A percentile compares a stretch with the other conserved stretches of the same genome.
Evolutionary conservation across 2,888 invertebrate species (phyloP).

Genomic region (Drosophila hamatofila): DNA sequence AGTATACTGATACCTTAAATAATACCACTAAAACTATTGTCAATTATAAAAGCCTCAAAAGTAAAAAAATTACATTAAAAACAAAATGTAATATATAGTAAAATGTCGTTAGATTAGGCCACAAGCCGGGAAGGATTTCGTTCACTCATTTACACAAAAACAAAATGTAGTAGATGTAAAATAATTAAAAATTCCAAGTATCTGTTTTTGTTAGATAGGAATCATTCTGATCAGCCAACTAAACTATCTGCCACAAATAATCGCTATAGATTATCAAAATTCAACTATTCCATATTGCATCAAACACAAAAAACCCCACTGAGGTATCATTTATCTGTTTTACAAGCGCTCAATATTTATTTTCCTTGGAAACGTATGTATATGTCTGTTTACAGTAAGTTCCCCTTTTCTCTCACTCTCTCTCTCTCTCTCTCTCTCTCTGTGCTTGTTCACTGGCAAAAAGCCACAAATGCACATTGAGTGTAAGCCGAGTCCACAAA

Average conservation of each 20-base stretch:
- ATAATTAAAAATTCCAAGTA: too few relatives aligned
- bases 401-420: background rate
- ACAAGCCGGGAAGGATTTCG: too few relatives aligned
- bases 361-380: background rate
- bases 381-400: slow-evolving; percentile 6
- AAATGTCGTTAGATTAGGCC: too few relatives aligned
- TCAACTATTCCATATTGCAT: background rate
- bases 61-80: background rate
- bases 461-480: slow-evolving; percentile 72
- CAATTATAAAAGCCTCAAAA: background rate
- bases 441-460: background rate
- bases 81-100: background rate
- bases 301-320: background rate
- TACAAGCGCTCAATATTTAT: background rate
- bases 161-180: too few relatives aligned
- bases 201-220: background rate
- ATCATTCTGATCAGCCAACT: background rate
- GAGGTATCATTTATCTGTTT: background rate
- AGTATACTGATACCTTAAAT: background rate
- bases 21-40: background rate
- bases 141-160: too few relatives aligned
- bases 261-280: background rate
- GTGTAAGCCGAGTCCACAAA: slow-evolving; percentile 73
- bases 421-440: too few relatives aligned
- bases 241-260: background rate